These are phyloP conservation scores for Hippopotamyrus pictus DNA, from an alignment of 2,797 vertebrate species.

Conservation along the genomic window DNA sequence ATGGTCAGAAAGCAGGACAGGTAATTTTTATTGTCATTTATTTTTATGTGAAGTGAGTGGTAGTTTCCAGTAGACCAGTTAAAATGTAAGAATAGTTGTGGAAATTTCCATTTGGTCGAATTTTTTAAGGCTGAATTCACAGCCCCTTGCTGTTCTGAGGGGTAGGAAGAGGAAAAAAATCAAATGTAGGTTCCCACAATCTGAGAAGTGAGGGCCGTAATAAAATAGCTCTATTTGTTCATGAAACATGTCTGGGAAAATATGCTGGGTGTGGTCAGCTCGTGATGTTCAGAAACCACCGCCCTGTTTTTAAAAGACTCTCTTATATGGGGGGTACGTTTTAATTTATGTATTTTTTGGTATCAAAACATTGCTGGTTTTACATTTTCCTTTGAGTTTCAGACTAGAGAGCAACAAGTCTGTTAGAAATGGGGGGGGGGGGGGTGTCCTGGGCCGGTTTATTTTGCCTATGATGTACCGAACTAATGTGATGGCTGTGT, in stretches of 20 bases:
- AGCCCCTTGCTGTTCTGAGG: not conserved
- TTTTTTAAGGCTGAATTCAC: not conserved
- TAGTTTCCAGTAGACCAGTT: not conserved
- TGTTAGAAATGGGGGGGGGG: not conserved
- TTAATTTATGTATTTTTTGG: not conserved
- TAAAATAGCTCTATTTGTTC: not conserved
- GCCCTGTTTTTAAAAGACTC: not conserved
- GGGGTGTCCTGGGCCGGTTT: not conserved
- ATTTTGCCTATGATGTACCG: not conserved
- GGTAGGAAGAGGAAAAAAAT: not conserved
- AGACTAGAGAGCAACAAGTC: not conserved
- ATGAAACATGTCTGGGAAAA: not conserved
- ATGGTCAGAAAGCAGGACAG: no score
- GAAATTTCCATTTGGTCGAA: constrained; percentile 9
- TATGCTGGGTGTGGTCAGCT: not conserved
- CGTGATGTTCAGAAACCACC: not conserved
- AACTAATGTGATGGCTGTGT: not conserved
- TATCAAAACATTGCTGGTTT: not conserved
- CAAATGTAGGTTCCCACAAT: not conserved
- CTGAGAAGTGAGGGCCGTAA: not conserved
- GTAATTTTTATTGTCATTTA: not conserved
- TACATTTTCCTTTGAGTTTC: not conserved
- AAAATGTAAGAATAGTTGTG: not conserved
- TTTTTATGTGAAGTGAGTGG: not conserved
- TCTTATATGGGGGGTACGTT: not conserved